Evolutionary conservation across 2,797 vertebrate species (phyloP).

Genomic region (Eulemur mongoz): DNA sequence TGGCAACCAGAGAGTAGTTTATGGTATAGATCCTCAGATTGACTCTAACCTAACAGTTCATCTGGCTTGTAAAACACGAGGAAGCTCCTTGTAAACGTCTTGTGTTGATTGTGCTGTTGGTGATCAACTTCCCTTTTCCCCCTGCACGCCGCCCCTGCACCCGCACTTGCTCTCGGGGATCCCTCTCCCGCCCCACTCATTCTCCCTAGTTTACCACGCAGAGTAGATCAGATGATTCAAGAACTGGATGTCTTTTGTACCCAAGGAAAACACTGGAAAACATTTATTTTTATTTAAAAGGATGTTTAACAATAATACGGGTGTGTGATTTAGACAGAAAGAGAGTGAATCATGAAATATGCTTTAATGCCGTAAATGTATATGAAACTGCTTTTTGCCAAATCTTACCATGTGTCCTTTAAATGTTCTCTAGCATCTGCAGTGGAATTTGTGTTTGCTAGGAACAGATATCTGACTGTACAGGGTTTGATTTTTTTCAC

Average conservation of each 20-base stretch:
- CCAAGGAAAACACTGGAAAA: slow-evolving; percentile 19
- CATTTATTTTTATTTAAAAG: slow-evolving; percentile 23
- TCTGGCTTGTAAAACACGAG: background rate
- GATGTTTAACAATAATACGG: slow-evolving; percentile 27
- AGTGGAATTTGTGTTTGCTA: background rate
- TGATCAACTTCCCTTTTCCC: background rate
- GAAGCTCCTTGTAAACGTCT: background rate
- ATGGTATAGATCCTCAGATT: background rate
- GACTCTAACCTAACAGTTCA: background rate
- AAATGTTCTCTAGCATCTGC: background rate
- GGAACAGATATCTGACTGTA: background rate
- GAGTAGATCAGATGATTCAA: background rate
- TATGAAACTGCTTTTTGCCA: background rate
- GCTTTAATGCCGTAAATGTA: background rate
- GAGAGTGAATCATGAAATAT: background rate
- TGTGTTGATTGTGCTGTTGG: background rate
- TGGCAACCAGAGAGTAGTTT: background rate
- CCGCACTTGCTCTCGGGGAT: background rate
- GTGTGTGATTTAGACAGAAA: slow-evolving; percentile 4
- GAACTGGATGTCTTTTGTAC: background rate
- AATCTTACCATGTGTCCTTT: background rate
- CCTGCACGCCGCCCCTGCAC: rapidly evolving
- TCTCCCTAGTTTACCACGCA: background rate
- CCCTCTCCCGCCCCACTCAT: background rate
- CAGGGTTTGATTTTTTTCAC: background rate